Percentiles rank a stretch among this genome's conserved stretches.
Conservation (phyloP, 2,797 vertebrate species). For the Bradypodion pumilum region DNA sequence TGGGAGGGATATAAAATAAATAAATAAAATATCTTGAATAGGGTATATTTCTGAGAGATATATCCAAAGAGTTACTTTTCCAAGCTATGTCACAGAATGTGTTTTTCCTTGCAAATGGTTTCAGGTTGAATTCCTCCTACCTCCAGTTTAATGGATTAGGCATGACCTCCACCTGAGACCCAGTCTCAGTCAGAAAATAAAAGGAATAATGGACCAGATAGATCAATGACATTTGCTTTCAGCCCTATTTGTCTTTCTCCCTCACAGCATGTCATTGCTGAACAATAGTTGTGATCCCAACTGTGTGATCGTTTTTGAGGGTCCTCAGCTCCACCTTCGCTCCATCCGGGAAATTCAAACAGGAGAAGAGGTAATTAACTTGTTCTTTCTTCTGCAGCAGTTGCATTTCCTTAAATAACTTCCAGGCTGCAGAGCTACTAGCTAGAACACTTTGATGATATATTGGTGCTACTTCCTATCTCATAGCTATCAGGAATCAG, state of each 20-base stretch:
- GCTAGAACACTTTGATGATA: constrained; percentile 71
- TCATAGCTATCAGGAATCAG: constrained; percentile 60
- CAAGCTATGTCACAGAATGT: too few species aligned
- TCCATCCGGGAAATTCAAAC: constrained; percentile 82
- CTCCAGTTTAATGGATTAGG: neutral
- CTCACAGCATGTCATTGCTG: constrained; percentile 91
- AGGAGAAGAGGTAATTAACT: constrained; percentile 85
- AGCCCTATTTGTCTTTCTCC: constrained; percentile 1
- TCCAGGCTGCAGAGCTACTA: constrained; percentile 65
- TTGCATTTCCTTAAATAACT: constrained; percentile 66
- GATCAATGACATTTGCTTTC: neutral
- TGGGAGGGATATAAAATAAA: too few species aligned
- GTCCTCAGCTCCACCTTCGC: constrained; percentile 84
- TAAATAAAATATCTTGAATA: too few species aligned
- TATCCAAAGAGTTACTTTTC: too few species aligned
- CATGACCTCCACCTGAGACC: neutral
- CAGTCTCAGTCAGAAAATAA: neutral
- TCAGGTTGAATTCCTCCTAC: neutral
- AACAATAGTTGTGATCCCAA: constrained; percentile 97
- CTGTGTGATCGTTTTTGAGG: constrained; percentile 91
- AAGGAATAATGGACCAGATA: neutral
- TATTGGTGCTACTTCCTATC: constrained; percentile 63
- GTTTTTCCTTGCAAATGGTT: too few species aligned
- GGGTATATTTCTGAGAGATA: too few species aligned
- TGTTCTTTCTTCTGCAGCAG: constrained; percentile 62